phyloP scores from a whole-genome alignment of 2,888 invertebrate genomes.

The Hypselothyrea guttata region DNA sequence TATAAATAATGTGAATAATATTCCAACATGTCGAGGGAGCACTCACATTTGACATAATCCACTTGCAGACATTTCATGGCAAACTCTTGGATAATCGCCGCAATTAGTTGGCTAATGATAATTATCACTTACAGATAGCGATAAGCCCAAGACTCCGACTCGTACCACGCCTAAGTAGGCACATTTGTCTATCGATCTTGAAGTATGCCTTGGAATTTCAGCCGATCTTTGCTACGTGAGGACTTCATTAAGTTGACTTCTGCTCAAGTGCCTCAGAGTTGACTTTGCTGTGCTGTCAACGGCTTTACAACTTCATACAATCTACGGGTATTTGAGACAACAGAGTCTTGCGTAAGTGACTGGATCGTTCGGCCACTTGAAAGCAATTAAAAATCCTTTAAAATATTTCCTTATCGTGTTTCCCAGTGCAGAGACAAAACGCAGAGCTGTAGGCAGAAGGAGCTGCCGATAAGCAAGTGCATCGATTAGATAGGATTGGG shows the following conservation, averaged over 20 bases:
- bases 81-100: conserved; percentile 59
- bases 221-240: conserved; percentile 16
- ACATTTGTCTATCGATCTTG: conserved; percentile 48
- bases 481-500: too few species aligned
- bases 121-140: conserved; percentile 43
- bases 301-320: conserved; percentile 29
- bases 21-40: conserved; percentile 20
- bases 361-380: conserved; percentile 64
- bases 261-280: background rate
- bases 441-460: conserved; percentile 38
- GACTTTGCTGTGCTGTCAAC: conserved; percentile 49
- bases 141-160: conserved; percentile 14
- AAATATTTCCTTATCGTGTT: conserved; percentile 69
- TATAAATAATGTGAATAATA: conserved; percentile 9
- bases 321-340: conserved; percentile 15
- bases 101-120: conserved; percentile 65
- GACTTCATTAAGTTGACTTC: conserved; percentile 42
- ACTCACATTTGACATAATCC: conserved; percentile 33
- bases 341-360: conserved; percentile 25
- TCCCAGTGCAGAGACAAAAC: conserved; percentile 22
- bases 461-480: conserved; percentile 3
- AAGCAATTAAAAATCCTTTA: conserved; percentile 75
- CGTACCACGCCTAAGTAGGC: conserved; percentile 14
- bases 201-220: conserved; percentile 38
- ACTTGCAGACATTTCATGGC: conserved; percentile 27